A percentile compares a stretch with the other conserved stretches of the same genome.
Evolutionary conservation across 2,888 invertebrate species (phyloP).

Genomic region (Megalurothrips usitatus): DNA sequence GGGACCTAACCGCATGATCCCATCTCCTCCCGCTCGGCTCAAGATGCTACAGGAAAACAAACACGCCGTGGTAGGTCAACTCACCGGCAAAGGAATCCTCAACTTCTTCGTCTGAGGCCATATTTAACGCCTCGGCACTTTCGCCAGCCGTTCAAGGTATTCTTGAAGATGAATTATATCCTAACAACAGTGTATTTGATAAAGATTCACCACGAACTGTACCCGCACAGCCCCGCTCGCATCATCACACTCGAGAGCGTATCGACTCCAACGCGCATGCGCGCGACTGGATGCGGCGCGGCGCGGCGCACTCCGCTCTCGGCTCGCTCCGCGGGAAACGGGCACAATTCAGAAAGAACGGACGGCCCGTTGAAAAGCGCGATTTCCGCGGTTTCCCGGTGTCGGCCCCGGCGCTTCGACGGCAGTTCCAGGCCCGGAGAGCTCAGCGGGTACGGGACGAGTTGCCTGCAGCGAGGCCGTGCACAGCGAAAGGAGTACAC

Average conservation of each 20-base stretch:
- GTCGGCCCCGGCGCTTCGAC: too few relatives aligned
- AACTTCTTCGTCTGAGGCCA: constrained; percentile 86
- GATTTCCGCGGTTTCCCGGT: too few relatives aligned
- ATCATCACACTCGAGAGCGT: constrained; percentile 26
- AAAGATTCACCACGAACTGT: constrained; percentile 23
- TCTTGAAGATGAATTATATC: constrained; percentile 18
- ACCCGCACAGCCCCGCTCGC: constrained; percentile 23
- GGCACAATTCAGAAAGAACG: not conserved
- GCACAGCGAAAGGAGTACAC: not conserved
- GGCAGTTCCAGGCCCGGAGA: too few relatives aligned
- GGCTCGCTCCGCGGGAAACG: constrained; percentile 15
- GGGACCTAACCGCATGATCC: constrained; percentile 41
- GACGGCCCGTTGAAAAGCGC: too few relatives aligned
- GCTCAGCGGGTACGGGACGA: too few relatives aligned
- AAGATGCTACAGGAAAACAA: constrained; percentile 36
- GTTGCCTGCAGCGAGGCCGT: too few relatives aligned
- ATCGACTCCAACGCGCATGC: constrained; percentile 16
- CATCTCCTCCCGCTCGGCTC: constrained; percentile 42
- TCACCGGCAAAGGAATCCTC: constrained; percentile 84
- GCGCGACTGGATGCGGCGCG: not conserved
- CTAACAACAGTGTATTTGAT: constrained; percentile 4
- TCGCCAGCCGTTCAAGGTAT: not conserved
- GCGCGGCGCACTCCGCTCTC: not conserved
- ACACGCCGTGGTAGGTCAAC: constrained; percentile 43
- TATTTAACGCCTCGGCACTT: constrained; percentile 41